Evolutionary conservation across 2,113 vertebrate genomes (phyloP).

Genomic region (Onychostruthus taczanowskii): DNA sequence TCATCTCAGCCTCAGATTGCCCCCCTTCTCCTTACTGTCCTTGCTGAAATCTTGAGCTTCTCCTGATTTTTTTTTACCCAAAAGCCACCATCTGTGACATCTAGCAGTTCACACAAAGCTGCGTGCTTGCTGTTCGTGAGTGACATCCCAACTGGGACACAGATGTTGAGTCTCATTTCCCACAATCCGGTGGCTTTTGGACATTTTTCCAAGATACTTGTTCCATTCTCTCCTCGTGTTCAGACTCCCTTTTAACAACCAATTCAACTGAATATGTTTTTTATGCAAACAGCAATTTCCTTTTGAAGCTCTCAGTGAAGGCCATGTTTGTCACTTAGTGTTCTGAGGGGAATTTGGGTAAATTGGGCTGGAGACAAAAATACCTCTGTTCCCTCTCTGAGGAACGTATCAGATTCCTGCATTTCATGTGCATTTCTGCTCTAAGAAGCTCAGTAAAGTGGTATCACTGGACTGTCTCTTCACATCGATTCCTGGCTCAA

Average conservation of each 20-base stretch:
- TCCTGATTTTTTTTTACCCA: neutral
- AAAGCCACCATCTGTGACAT: neutral
- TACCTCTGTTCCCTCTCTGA: neutral
- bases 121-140: neutral
- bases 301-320: neutral
- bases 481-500: neutral
- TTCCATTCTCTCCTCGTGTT: neutral
- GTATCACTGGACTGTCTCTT: neutral
- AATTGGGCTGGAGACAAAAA: neutral
- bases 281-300: neutral
- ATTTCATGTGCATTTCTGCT: neutral
- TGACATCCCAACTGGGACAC: neutral
- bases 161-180: conserved; percentile 16
- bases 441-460: neutral
- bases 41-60: neutral
- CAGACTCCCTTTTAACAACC: neutral
- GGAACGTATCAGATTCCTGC: neutral
- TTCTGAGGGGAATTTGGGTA: neutral
- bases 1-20: neutral
- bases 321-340: neutral
- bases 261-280: neutral
- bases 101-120: neutral
- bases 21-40: neutral
- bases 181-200: neutral
- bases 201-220: neutral